phyloP scores from a whole-genome alignment of 2,888 invertebrate species.

The Habrosyne pyritoides region DNA sequence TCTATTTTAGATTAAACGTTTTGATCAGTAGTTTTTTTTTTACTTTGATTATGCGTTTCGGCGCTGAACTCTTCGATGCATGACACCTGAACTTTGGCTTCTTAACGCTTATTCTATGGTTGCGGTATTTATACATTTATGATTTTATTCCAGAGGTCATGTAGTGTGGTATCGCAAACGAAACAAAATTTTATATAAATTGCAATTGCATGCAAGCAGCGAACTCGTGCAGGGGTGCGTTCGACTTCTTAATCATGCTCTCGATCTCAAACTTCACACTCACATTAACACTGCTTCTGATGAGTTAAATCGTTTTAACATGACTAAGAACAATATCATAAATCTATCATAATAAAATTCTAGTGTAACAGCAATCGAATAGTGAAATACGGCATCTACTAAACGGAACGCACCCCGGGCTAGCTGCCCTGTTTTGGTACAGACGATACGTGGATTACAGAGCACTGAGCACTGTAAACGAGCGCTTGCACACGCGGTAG shows the following conservation, averaged over 20 bases:
- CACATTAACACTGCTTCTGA: slow-evolving; percentile 2
- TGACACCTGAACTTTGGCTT: slow-evolving; percentile 46
- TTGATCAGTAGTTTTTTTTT: slow-evolving; percentile 42
- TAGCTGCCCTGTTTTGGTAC: slow-evolving; percentile 10
- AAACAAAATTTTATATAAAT: not conserved
- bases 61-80: slow-evolving; percentile 52
- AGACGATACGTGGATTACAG: slow-evolving; percentile 10
- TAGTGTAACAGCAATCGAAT: not conserved
- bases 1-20: slow-evolving; percentile 63
- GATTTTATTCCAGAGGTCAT: slow-evolving; percentile 44
- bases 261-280: not conserved
- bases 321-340: not conserved
- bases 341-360: not conserved
- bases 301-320: not conserved
- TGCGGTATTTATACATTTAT: slow-evolving; percentile 50
- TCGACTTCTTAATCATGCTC: slow-evolving; percentile 1
- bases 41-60: slow-evolving; percentile 44
- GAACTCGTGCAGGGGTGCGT: slow-evolving; percentile 14
- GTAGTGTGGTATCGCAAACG: not conserved
- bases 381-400: not conserved
- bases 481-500: not conserved
- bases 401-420: slow-evolving; percentile 16
- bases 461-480: not conserved
- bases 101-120: slow-evolving; percentile 50
- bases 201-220: slow-evolving; percentile 16